Percentiles rank a stretch among this genome's conserved stretches.
These are phyloP conservation scores for Aix galericulata DNA, from an alignment of 2,113 vertebrate genomes.

Conservation along the genomic window DNA sequence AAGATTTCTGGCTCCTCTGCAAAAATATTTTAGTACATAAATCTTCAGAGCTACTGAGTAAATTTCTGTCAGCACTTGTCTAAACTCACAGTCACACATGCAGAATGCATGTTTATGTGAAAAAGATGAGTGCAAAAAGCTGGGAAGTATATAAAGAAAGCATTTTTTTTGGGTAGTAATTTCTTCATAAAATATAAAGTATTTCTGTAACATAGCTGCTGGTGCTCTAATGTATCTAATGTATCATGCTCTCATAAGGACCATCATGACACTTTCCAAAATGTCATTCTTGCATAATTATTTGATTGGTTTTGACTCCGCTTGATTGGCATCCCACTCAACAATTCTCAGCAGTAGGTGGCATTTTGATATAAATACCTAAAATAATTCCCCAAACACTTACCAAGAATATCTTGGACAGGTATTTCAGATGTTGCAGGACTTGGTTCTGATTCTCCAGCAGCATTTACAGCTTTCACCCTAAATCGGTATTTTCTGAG, in stretches of 20 bases:
- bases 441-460: constrained; percentile 95
- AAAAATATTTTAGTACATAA: constrained; percentile 29
- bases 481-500: constrained; percentile 94
- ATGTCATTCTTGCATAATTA: neutral
- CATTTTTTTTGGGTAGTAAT: accelerated
- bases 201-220: neutral
- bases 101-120: neutral
- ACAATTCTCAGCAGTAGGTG: neutral
- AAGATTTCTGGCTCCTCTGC: constrained; percentile 88
- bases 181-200: neutral
- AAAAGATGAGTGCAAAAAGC: neutral
- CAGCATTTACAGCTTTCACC: constrained; percentile 93
- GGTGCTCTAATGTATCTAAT: neutral
- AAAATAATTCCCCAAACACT: constrained; percentile 2
- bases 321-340: neutral
- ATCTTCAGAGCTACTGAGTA: neutral
- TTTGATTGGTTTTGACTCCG: neutral
- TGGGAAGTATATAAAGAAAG: neutral
- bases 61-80: neutral
- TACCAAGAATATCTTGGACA: constrained; percentile 91
- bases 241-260: neutral
- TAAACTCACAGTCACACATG: neutral
- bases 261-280: neutral
- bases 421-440: constrained; percentile 85
- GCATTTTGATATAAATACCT: neutral